Conservation (phyloP, 2,797 vertebrate genomes). For the Dallia pectoralis region DNA sequence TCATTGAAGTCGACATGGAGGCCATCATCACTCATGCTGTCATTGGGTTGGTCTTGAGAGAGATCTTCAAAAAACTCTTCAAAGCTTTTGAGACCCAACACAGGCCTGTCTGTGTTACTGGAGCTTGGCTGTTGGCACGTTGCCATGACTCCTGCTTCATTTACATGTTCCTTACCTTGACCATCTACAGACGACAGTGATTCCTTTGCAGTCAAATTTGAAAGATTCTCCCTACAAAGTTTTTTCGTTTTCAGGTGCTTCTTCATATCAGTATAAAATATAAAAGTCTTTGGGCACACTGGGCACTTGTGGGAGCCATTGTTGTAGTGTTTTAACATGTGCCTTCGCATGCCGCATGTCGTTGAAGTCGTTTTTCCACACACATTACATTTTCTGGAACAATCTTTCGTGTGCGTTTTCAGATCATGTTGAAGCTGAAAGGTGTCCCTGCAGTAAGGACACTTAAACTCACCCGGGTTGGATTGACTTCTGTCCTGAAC, state of each 20-base stretch:
- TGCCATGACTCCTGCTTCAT: background rate
- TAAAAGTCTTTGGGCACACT: background rate
- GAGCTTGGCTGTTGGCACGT: background rate
- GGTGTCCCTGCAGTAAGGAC: background rate
- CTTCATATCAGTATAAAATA: background rate
- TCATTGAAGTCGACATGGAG: background rate
- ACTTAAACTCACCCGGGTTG: background rate
- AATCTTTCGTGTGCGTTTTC: background rate
- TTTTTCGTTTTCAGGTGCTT: background rate
- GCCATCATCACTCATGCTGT: too few species aligned
- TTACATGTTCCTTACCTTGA: background rate
- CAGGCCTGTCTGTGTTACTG: background rate
- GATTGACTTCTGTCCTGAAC: background rate
- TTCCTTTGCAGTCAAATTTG: background rate
- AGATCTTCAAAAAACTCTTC: background rate
- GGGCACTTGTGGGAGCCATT: background rate
- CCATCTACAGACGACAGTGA: background rate
- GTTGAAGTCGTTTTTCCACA: background rate
- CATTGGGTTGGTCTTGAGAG: too few species aligned
- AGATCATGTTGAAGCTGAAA: background rate
- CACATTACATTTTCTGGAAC: background rate
- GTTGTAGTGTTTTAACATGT: constrained; percentile 3
- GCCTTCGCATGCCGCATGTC: constrained; percentile 4
- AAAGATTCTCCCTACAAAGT: constrained; percentile 2
- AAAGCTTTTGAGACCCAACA: constrained; percentile 2